Conservation (phyloP, 2,113 vertebrate genomes). For the Meriones unguiculatus region DNA sequence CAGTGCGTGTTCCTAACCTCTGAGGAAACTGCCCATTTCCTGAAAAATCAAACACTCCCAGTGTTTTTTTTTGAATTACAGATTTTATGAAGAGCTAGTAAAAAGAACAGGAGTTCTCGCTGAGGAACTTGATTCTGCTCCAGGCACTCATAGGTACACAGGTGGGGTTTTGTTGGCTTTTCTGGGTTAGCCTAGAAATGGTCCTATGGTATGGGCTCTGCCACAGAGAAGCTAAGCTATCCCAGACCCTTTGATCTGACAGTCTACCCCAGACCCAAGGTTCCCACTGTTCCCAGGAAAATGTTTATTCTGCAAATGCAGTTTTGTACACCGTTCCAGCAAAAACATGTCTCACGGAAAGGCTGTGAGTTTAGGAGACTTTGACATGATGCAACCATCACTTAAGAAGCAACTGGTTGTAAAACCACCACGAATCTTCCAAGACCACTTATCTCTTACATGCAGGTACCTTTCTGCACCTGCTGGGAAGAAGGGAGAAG, state of each 20-base stretch:
- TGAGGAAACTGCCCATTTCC: not conserved
- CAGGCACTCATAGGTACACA: fast-evolving
- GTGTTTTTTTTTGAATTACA: not conserved
- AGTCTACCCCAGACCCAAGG: not conserved
- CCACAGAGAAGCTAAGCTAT: not conserved
- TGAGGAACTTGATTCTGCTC: not conserved
- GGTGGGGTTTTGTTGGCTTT: not conserved
- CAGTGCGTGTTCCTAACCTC: not conserved
- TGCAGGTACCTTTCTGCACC: not conserved
- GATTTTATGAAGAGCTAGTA: not conserved
- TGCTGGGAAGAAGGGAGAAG: not conserved
- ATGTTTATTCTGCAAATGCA: not conserved
- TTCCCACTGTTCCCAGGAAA: not conserved
- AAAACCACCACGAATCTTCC: not conserved
- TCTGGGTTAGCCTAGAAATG: not conserved
- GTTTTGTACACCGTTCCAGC: not conserved
- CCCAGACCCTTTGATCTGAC: not conserved
- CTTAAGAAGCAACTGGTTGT: not conserved
- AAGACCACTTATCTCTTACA: not conserved
- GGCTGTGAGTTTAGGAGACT: not conserved
- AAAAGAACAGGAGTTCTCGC: not conserved
- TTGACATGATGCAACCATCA: not conserved
- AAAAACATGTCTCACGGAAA: not conserved
- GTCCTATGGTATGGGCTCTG: not conserved
- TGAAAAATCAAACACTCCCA: not conserved